Base-by-base conservation (phyloP, 1,140 invertebrate genomes). In the Aphelenchoides fujianensis region DNA sequence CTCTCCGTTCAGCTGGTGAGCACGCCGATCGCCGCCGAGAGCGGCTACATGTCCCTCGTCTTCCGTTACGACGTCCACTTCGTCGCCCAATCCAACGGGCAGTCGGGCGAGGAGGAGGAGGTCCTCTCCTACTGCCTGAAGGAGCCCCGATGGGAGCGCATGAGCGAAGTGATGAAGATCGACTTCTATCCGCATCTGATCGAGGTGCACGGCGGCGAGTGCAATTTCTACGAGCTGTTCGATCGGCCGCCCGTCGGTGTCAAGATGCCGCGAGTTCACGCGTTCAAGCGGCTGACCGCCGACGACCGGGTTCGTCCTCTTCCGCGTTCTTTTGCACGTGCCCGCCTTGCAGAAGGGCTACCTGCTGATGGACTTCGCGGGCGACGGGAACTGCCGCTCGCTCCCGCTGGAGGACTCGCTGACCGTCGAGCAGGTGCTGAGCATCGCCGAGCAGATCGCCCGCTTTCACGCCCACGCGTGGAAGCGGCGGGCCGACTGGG, bases 121-220 rank as follows among this genome's bases (percentile, higher is more conserved):
- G 34, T 19, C 34, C 19, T 59, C 5, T 5, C 55, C 55, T 59
- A 59, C 23, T 59, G 55, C 34, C 19, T 59, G 34, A 59, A 59
- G 19, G 55, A 59, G 23, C 55, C 55, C 12, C 28, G 55, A 5
- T 16, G 5, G 12, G 55, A 59, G 55, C 5, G 55, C 12, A 59
- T 59, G 55, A 19, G 5, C 55, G 19, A 59, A 59, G 5, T 59
- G 28, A 16, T 59, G 23, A 19, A 19, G 5, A 19, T 59, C 23
- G 55, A 59, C 23, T 59, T 59, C 55, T 59, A 30, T 59, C 55
- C 55, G 34, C 7, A 30, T 19, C 55, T 59, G 5, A 59, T 7
- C 7, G 55, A 59, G 5, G 34, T 59, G 5, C 55, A 59, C 34
- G 5, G 19, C 5, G 27, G 55, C 12, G 55, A 59, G 55, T 59